Percentiles rank a stretch among this genome's conserved stretches.
phyloP scores from a whole-genome alignment of 37 sponge, comb jelly and placozoan genomes.

The Chondrilla cf. caribensis region DNA sequence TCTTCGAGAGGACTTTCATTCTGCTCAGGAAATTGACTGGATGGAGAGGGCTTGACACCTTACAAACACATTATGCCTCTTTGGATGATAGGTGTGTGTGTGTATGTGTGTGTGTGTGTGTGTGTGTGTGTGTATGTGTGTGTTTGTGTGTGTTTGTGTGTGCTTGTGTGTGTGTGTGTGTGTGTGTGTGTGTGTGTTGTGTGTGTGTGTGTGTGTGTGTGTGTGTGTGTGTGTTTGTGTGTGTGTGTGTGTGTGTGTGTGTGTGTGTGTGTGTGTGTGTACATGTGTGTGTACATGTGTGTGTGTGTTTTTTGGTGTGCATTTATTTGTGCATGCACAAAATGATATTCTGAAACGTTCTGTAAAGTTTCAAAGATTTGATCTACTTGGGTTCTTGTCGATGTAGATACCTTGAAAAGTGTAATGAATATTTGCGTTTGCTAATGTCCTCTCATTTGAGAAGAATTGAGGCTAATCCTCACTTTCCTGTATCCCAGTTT shows the following conservation, averaged over 20 bases:
- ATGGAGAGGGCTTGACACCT: not conserved
- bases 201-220: not conserved
- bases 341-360: not conserved
- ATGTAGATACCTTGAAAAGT: conserved; percentile 68
- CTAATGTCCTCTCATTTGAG: conserved; percentile 80
- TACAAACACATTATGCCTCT: not conserved
- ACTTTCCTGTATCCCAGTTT: conserved; percentile 79
- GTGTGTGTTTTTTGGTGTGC: conserved; percentile 3
- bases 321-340: not conserved
- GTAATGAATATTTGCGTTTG: conserved; percentile 74
- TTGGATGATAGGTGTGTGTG: conserved; percentile 65
- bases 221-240: not conserved
- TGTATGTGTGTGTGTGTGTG: not conserved
- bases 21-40: conserved; percentile 58
- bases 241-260: not conserved
- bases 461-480: conserved; percentile 69
- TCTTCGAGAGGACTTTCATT: conserved; percentile 68
- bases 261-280: not conserved
- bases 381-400: no score
- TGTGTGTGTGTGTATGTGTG: not conserved
- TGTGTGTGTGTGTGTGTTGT: not conserved
- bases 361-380: no score
- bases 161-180: conserved; percentile 4
- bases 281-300: not conserved
- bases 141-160: not conserved